Conservation (phyloP, 2,888 invertebrate genomes). For the Sinopyrophorus schimmeli region DNA sequence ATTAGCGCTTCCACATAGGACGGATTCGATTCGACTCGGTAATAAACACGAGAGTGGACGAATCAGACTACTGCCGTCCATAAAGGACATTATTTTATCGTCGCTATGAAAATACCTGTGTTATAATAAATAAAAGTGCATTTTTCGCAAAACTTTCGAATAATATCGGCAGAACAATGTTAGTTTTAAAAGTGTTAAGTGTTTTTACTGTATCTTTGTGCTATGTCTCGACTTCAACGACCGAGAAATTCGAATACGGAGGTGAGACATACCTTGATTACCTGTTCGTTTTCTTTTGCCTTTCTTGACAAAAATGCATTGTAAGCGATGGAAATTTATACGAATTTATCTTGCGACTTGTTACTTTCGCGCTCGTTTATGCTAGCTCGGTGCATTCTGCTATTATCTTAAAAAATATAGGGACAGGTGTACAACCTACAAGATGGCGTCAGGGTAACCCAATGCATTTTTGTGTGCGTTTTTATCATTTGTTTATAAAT, state of each 20-base stretch:
- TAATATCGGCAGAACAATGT: conserved; percentile 32
- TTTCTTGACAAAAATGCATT: not conserved
- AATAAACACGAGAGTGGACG: conserved; percentile 18
- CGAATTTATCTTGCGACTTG: too few species aligned
- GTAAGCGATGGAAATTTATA: too few species aligned
- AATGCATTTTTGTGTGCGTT: conserved; percentile 36
- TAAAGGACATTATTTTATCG: conserved; percentile 36
- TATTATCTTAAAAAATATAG: conserved; percentile 20
- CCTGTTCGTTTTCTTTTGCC: conserved; percentile 14
- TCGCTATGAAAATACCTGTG: conserved; percentile 37
- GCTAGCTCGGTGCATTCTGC: too few species aligned
- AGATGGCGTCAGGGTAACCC: conserved; percentile 38
- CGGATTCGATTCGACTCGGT: conserved; percentile 12
- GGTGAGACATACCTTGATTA: conserved; percentile 31
- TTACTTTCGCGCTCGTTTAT: too few species aligned
- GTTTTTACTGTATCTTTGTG: conserved; percentile 35
- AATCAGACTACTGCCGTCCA: conserved; percentile 37
- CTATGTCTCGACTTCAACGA: conserved; percentile 23
- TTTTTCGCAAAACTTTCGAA: conserved; percentile 21
- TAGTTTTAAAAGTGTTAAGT: conserved; percentile 40
- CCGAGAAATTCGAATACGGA: conserved; percentile 32
- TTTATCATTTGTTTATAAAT: conserved; percentile 13
- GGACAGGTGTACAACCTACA: conserved; percentile 37
- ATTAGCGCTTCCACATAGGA: not conserved
- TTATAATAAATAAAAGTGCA: conserved; percentile 33